phyloP scores from a whole-genome alignment of 2,113 vertebrate species.

The Oxyruncus cristatus region DNA sequence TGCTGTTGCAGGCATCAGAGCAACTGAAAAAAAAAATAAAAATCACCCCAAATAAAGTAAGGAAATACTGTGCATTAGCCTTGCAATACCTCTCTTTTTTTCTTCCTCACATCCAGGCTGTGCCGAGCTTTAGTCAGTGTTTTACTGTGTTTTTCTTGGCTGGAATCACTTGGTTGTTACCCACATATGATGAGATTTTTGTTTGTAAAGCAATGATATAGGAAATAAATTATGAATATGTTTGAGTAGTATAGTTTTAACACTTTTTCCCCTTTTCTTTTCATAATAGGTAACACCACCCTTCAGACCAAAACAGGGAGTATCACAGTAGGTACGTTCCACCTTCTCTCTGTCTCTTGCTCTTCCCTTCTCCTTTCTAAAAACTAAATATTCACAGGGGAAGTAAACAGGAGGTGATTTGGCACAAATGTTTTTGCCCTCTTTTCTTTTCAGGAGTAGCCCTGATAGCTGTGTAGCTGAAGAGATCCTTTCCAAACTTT shows the following conservation, averaged over 20 bases:
- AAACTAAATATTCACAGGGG: not conserved
- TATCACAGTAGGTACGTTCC: constrained; percentile 76
- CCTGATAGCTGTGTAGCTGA: not conserved
- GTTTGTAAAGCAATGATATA: not conserved
- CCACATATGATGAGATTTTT: not conserved
- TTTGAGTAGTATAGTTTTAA: not conserved
- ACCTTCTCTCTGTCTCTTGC: not conserved
- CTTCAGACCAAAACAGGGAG: constrained; percentile 72
- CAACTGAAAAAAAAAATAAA: not conserved
- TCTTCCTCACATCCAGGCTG: not conserved
- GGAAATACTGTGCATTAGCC: not conserved
- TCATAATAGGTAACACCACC: constrained; percentile 66
- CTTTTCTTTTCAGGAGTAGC: not conserved
- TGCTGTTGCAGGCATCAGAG: not conserved
- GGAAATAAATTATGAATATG: not conserved
- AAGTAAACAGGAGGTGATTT: not conserved
- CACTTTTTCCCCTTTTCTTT: not conserved
- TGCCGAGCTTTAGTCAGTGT: not conserved
- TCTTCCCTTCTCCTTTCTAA: not conserved
- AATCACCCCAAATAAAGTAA: not conserved
- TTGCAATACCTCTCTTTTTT: not conserved
- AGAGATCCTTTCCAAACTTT: not conserved
- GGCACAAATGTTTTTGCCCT: not conserved
- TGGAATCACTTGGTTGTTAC: not conserved
- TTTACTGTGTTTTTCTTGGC: not conserved